phyloP scores from a whole-genome alignment of 2,113 vertebrate species.

The Pseudopipra pipra region DNA sequence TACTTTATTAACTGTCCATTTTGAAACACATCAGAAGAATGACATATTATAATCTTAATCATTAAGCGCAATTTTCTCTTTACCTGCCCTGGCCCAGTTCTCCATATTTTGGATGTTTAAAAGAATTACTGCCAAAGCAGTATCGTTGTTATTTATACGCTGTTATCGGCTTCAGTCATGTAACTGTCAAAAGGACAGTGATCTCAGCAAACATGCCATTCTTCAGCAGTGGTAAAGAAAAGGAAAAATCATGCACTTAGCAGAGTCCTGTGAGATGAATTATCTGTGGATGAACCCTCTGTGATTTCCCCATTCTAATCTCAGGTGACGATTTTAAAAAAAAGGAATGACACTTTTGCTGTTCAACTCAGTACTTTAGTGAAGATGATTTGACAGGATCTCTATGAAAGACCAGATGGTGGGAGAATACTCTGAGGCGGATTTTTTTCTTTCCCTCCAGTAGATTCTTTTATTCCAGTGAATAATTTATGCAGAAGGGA shows the following conservation, averaged over 20 bases:
- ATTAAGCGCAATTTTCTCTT: not conserved
- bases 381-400: constrained; percentile 24
- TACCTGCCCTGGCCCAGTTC: not conserved
- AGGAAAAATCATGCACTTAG: not conserved
- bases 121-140: not conserved
- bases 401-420: constrained; percentile 30
- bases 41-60: not conserved
- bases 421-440: constrained; percentile 25
- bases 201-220: not conserved
- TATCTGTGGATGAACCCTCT: not conserved
- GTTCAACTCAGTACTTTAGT: not conserved
- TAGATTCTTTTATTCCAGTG: constrained; percentile 21
- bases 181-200: not conserved
- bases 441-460: constrained; percentile 5
- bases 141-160: not conserved
- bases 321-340: not conserved
- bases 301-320: not conserved
- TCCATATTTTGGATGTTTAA: not conserved
- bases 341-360: not conserved
- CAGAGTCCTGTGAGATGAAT: not conserved
- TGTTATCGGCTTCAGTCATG: not conserved
- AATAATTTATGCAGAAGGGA: constrained; percentile 3
- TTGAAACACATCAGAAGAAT: not conserved
- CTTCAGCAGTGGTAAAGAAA: not conserved
- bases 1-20: not conserved